Percentiles rank a stretch among this genome's conserved stretches.
These are phyloP conservation scores for Xenotilapia leptura DNA, from an alignment of 2,113 vertebrate species.

Conservation along the genomic window DNA sequence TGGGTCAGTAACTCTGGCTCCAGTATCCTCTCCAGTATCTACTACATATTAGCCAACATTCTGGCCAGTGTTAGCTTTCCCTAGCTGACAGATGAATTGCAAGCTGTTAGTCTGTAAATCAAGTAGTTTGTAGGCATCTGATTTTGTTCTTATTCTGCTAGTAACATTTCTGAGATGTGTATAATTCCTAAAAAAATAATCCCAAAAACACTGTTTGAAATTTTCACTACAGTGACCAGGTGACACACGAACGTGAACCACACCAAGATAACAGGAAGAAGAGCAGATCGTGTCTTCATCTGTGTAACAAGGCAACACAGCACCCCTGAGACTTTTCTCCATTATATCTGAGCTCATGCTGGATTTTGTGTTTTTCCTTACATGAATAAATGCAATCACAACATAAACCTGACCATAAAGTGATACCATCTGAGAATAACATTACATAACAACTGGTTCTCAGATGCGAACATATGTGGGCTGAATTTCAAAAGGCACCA, in stretches of 20 bases:
- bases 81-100: background rate
- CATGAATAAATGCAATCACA: background rate
- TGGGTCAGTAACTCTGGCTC: no score
- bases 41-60: background rate
- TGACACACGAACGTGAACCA: background rate
- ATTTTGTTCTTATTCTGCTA: background rate
- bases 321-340: background rate
- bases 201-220: background rate
- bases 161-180: background rate
- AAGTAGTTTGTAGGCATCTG: background rate
- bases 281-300: background rate
- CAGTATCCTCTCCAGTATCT: no score
- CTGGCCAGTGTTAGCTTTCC: background rate
- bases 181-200: background rate
- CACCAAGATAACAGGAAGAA: background rate
- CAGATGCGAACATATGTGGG: background rate
- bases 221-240: background rate
- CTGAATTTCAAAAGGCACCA: background rate
- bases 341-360: background rate
- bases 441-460: background rate
- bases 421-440: background rate
- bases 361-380: background rate
- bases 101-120: background rate
- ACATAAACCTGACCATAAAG: background rate
- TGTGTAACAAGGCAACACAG: background rate